Conservation (phyloP, 2,113 vertebrate genomes). For the Archocentrus centrarchus region DNA sequence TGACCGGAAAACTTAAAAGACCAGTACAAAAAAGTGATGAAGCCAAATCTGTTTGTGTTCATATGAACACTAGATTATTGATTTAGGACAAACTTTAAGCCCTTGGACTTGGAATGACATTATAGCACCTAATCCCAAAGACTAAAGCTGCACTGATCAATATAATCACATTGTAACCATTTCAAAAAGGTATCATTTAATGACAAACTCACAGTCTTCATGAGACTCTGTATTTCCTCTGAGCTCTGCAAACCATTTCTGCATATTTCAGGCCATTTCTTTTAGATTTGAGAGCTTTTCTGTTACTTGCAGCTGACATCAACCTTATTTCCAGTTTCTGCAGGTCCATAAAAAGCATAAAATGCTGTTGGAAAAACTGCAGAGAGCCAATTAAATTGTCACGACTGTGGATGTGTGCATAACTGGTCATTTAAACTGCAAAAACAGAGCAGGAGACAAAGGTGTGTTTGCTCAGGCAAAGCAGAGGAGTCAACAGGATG, state of each 20-base stretch:
- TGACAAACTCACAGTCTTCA: background rate
- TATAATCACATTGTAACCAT: background rate
- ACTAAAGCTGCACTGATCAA: background rate
- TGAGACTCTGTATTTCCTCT: background rate
- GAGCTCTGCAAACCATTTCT: background rate
- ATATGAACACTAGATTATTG: background rate
- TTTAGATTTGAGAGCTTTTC: too few species aligned
- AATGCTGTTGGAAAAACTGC: background rate
- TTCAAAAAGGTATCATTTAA: background rate
- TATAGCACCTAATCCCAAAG: background rate
- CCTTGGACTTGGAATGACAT: background rate
- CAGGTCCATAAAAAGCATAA: background rate
- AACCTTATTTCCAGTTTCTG: background rate
- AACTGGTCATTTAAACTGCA: background rate
- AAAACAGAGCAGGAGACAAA: background rate
- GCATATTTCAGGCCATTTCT: background rate
- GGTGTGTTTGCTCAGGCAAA: too few species aligned
- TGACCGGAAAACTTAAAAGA: background rate
- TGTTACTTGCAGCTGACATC: background rate
- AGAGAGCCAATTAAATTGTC: background rate
- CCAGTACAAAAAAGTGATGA: background rate
- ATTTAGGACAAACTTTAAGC: background rate
- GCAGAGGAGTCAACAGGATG: too few species aligned
- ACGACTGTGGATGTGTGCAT: background rate
- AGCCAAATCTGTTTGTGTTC: background rate